These are phyloP conservation scores for Tauraco erythrolophus DNA, from an alignment of 2,113 vertebrate species.

Conservation along the genomic window DNA sequence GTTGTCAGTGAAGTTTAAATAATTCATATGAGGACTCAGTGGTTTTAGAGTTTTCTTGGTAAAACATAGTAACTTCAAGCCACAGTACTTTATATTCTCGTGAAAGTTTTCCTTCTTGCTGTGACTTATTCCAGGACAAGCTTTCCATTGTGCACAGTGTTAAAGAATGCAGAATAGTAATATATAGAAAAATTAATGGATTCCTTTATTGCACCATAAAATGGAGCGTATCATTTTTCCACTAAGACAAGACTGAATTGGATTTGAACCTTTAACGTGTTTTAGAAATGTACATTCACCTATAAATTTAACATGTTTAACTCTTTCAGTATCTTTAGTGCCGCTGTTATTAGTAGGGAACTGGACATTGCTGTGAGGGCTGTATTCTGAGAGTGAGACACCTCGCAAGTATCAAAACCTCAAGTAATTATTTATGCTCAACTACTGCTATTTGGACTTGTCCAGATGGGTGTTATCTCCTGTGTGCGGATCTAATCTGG, in stretches of 20 bases:
- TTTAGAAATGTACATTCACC: not conserved
- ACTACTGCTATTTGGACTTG: not conserved
- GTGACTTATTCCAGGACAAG: constrained; percentile 33
- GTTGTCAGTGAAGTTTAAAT: constrained; percentile 42
- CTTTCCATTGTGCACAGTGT: not conserved
- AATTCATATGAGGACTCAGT: not conserved
- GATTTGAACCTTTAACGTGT: not conserved
- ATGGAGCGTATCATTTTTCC: not conserved
- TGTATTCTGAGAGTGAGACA: not conserved
- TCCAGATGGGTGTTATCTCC: not conserved
- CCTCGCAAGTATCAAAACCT: not conserved
- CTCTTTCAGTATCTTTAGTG: not conserved
- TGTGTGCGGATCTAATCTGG: not conserved
- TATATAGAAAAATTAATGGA: not conserved
- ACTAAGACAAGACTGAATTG: not conserved
- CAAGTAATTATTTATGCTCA: not conserved
- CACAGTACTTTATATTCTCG: not conserved
- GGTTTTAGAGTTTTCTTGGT: not conserved
- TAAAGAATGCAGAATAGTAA: not conserved
- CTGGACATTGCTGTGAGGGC: not conserved
- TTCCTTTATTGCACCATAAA: not conserved
- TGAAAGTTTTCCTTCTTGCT: constrained; percentile 46
- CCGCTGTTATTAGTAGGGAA: not conserved
- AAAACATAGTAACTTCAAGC: not conserved
- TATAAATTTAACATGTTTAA: not conserved